phyloP scores from a whole-genome alignment of 2,113 vertebrate genomes.

The Scortum barcoo region DNA sequence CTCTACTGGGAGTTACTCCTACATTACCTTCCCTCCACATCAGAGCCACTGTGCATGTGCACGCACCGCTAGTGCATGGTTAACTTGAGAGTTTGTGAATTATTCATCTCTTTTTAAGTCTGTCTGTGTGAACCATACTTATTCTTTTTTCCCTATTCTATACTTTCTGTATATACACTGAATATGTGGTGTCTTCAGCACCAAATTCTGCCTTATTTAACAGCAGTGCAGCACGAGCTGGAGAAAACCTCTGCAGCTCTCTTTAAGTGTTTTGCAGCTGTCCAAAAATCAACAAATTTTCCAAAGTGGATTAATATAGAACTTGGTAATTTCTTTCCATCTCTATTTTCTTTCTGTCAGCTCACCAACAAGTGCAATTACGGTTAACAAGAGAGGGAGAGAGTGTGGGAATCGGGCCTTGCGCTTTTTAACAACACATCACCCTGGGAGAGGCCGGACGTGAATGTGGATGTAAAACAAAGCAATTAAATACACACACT shows the following conservation, averaged over 20 bases:
- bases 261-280: slow-evolving; percentile 10
- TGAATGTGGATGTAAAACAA: slow-evolving; percentile 84
- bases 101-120: slow-evolving; percentile 92
- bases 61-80: slow-evolving; percentile 63
- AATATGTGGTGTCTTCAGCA: slow-evolving; percentile 13
- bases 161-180: slow-evolving; percentile 57
- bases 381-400: slow-evolving; percentile 79
- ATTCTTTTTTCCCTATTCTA: slow-evolving; percentile 28
- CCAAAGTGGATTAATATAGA: slow-evolving; percentile 43
- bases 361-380: slow-evolving; percentile 85
- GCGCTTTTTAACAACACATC: slow-evolving; percentile 81
- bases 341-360: slow-evolving; percentile 66
- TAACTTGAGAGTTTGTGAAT: slow-evolving; percentile 95
- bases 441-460: slow-evolving; percentile 76
- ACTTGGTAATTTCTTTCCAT: slow-evolving; percentile 61
- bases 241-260: background rate
- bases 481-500: slow-evolving; percentile 81
- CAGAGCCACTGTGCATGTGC: slow-evolving; percentile 85
- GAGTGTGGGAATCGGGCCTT: slow-evolving; percentile 72
- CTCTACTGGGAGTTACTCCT: slow-evolving; percentile 92
- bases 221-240: background rate
- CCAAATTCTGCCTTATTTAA: slow-evolving; percentile 8
- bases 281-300: slow-evolving; percentile 45
- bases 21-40: slow-evolving; percentile 91
- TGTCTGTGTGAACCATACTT: slow-evolving; percentile 61